These are phyloP conservation scores for Dorcus parallelipipedus DNA, from an alignment of 2,888 invertebrate species.

Conservation along the genomic window DNA sequence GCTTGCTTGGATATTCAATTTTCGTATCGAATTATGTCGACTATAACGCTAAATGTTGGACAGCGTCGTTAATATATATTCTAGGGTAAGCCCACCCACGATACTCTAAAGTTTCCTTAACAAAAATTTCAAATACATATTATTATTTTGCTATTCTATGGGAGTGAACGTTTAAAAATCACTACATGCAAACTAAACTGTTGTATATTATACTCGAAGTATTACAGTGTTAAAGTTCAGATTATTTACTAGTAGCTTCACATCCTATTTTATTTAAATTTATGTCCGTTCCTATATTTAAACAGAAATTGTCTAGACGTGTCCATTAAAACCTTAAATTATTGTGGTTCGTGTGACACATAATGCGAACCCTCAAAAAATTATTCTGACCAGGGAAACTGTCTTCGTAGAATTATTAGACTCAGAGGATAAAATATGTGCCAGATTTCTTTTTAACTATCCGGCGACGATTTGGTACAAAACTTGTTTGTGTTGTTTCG, in stretches of 20 bases:
- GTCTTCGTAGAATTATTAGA: slow-evolving; percentile 35
- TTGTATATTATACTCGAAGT: too few species aligned
- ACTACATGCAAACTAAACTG: too few species aligned
- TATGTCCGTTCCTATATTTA: background rate
- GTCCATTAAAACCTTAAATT: slow-evolving; percentile 42
- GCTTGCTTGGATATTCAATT: background rate
- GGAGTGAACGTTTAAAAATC: too few species aligned
- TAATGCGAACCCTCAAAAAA: slow-evolving; percentile 38
- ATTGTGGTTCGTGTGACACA: slow-evolving; percentile 46
- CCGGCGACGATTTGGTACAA: background rate
- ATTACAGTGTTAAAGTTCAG: too few species aligned
- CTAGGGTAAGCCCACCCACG: too few species aligned
- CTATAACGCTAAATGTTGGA: too few species aligned
- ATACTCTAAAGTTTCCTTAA: too few species aligned
- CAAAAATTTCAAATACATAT: too few species aligned
- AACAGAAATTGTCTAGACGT: background rate
- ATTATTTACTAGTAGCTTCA: background rate
- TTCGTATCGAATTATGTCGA: background rate
- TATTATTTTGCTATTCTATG: too few species aligned
- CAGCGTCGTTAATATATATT: too few species aligned
- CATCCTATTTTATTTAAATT: background rate
- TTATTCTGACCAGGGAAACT: slow-evolving; percentile 3
- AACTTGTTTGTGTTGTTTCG: background rate
- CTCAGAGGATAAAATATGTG: slow-evolving; percentile 34
- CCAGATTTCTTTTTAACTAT: background rate